phyloP scores from a whole-genome alignment of 2,888 invertebrate species.

The Lypha dubia region DNA sequence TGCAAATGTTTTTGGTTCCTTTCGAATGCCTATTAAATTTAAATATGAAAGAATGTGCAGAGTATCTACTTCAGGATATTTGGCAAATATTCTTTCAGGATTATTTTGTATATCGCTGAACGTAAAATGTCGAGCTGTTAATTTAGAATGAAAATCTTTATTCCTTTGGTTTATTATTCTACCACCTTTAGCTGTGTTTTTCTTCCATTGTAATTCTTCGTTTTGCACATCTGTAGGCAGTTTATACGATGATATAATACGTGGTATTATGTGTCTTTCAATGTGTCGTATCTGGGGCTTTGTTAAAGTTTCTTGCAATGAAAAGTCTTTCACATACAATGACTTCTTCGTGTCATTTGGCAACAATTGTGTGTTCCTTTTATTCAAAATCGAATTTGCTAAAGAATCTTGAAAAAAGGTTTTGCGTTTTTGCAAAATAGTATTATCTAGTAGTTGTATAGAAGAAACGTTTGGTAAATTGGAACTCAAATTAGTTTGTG shows the following conservation, averaged over 20 bases:
- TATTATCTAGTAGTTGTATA: not conserved
- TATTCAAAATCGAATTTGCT: not conserved
- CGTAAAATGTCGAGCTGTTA: slow-evolving; percentile 60
- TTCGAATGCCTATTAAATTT: not conserved
- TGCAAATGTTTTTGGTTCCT: slow-evolving; percentile 72
- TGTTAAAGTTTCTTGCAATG: slow-evolving; percentile 45
- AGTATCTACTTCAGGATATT: slow-evolving; percentile 64
- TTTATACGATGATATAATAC: slow-evolving; percentile 79
- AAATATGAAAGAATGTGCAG: not conserved
- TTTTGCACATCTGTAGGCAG: slow-evolving; percentile 74
- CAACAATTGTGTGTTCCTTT: not conserved
- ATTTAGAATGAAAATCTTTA: not conserved
- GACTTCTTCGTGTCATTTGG: not conserved
- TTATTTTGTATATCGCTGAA: slow-evolving; percentile 72
- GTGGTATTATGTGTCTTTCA: slow-evolving; percentile 76
- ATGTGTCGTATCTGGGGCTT: slow-evolving; percentile 73
- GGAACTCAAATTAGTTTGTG: not conserved
- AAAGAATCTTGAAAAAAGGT: slow-evolving; percentile 4
- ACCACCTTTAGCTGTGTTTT: slow-evolving; percentile 67
- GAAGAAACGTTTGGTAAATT: not conserved
- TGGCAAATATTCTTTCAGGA: slow-evolving; percentile 78
- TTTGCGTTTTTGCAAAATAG: not conserved
- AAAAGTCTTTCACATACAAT: slow-evolving; percentile 63
- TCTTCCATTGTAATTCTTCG: slow-evolving; percentile 61
- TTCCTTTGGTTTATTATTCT: slow-evolving; percentile 56